Percentiles rank a stretch among this genome's conserved stretches.
phyloP scores from a whole-genome alignment of 1,140 invertebrate species.

The Nasonia giraulti region DNA sequence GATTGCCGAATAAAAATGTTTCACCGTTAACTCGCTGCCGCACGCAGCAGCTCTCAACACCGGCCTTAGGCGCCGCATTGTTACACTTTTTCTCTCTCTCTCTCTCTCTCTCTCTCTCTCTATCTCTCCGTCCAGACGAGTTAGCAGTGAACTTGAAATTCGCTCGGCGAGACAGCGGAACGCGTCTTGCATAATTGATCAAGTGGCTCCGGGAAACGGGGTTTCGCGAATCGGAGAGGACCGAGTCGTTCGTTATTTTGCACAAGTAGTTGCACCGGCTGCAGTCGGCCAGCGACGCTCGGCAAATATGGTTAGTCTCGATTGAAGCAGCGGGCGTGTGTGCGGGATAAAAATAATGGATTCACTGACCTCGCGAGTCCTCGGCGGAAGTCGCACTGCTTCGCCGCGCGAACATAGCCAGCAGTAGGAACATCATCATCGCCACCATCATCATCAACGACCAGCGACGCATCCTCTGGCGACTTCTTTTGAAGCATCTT shows the following conservation, averaged over 20 bases:
- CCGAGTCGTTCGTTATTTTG: no score
- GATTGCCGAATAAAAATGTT: conserved; percentile 33
- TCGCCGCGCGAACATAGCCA: background rate
- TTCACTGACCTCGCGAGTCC: conserved; percentile 25
- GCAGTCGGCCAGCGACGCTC: no score
- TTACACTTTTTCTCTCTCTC: conserved; percentile 20
- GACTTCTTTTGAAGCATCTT: conserved; percentile 25
- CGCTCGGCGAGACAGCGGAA: background rate
- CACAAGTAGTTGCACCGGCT: background rate
- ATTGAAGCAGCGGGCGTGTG: no score
- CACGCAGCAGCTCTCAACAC: background rate
- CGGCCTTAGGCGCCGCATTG: background rate
- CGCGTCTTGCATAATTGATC: no score
- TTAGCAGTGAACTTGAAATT: background rate
- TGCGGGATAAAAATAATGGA: background rate
- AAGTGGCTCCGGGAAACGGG: no score
- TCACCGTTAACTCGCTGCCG: conserved; percentile 20
- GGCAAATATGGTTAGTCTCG: no score
- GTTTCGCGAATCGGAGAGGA: no score
- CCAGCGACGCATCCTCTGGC: background rate
- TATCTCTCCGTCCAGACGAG: background rate
- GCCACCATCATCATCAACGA: background rate
- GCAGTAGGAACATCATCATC: background rate
- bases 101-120: background rate
- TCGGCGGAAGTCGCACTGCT: background rate